Percentiles rank a stretch among this genome's conserved stretches.
These are phyloP conservation scores for Leptodactylus fallax DNA, from an alignment of 2,797 vertebrate species.

Conservation along the genomic window DNA sequence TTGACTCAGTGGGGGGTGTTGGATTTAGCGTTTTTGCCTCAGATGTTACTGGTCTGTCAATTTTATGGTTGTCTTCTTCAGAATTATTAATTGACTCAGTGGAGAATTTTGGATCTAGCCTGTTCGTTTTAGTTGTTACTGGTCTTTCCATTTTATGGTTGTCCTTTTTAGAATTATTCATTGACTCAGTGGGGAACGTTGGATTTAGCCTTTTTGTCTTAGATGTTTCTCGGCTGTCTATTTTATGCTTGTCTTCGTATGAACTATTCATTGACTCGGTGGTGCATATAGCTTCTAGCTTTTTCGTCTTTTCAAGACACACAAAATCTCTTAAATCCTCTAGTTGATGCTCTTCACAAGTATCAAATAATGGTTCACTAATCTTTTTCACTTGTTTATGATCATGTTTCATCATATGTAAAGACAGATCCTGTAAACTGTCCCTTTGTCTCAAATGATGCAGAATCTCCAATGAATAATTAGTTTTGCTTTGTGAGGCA, in stretches of 20 bases:
- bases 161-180: too few species aligned
- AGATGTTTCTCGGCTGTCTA: neutral
- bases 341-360: neutral
- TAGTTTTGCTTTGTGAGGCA: neutral
- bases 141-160: too few species aligned
- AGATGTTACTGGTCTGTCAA: neutral
- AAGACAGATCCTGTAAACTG: neutral
- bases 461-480: neutral
- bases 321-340: neutral
- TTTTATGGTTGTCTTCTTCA: neutral
- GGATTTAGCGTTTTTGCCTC: conserved; percentile 22
- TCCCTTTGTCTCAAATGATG: neutral
- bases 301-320: neutral
- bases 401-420: neutral
- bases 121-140: too few species aligned
- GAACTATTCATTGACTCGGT: neutral
- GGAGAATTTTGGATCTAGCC: neutral
- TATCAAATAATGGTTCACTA: neutral
- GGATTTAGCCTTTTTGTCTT: conserved; percentile 22
- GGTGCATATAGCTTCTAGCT: neutral
- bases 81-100: neutral
- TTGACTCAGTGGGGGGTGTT: neutral
- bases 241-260: neutral
- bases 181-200: too few species aligned
- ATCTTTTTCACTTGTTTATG: neutral